Base-by-base conservation (phyloP, 2,797 vertebrate genomes). In the Garrulus glandarius region DNA sequence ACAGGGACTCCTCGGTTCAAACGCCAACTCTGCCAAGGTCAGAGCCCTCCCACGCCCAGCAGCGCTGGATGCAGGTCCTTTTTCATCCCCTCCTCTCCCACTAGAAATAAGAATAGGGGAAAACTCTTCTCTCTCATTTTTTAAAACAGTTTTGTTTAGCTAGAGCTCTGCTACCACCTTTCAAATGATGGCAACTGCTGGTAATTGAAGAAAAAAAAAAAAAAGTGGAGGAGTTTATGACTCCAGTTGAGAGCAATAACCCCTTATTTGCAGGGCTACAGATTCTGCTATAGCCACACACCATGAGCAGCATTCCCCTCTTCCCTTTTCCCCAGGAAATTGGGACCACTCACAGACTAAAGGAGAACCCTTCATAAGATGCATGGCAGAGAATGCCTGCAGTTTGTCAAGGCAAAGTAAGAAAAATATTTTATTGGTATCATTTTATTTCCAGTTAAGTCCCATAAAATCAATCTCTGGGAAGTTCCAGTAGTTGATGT, bases 351-450 rank as follows among this genome's bases (percentile, higher is more conserved):
- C 46, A 18, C 53, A 92, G 72, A 11, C 49, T 89, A 32, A 53
- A 81, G 50, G 44, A 84, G 44, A 88, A 37, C 77, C 76, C 52
- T 74, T 84, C 77, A 30, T 22, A 91, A 92, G 81, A 95, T 72
- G 37, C 83, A 91, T 19, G 46, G 69, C 69, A 84, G 78, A 56
- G 46, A 72, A 74, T 69, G 69, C 89, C 82, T 60, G 63, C 83
- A 82, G 78, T 82, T 94, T 95, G 86, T 87, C 88, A 87, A 82
- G 72, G 87, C 71, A 57, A 89, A 90, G 90, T 70, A 93, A 92
- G 83, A 52, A 75, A 86, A 87, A 87, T 59, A 87, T 96, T 96
- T 97, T 94, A 95, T 94, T 95, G 78, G 89, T 86, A 94, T 96
- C 63, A 30, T 95, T 96, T 96, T 90, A 92, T 96, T 97, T 96